Conservation (phyloP, 1,140 invertebrate genomes). For the Trichoplusia ni region DNA sequence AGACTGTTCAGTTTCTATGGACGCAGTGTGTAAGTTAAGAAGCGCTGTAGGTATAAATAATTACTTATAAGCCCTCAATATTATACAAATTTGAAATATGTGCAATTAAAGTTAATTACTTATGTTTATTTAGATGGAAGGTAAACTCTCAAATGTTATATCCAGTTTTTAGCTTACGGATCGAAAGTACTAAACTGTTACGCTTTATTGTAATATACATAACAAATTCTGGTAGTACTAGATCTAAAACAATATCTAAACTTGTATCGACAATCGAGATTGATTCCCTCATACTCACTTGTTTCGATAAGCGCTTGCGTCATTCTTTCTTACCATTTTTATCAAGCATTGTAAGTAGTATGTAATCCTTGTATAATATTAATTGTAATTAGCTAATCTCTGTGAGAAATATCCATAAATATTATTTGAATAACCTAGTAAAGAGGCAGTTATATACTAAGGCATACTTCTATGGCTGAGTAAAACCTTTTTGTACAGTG, state of each 20-base stretch:
- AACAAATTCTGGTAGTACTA: too few species aligned
- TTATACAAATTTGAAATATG: constrained; percentile 6
- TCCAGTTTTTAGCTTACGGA: neutral
- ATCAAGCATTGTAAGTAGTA: constrained; percentile 6
- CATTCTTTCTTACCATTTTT: constrained; percentile 16
- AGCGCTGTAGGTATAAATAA: neutral
- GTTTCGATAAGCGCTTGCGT: neutral
- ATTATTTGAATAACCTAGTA: constrained; percentile 12
- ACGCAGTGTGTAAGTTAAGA: constrained; percentile 6
- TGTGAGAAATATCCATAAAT: constrained; percentile 30
- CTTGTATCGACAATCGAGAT: too few species aligned
- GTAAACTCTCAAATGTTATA: too few species aligned
- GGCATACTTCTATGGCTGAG: constrained; percentile 16
- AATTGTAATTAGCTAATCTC: constrained; percentile 22
- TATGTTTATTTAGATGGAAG: neutral
- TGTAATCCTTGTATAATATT: constrained; percentile 12
- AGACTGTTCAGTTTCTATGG: neutral
- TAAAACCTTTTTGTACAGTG: constrained; percentile 19
- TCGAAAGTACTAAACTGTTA: too few species aligned
- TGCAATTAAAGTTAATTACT: constrained; percentile 11
- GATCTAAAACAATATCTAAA: too few species aligned
- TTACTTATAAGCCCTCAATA: constrained; percentile 16
- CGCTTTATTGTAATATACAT: too few species aligned
- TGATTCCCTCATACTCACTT: too few species aligned
- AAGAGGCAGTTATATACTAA: constrained; percentile 21